Base-by-base conservation (phyloP, 2,797 vertebrate genomes). In the Dendrocincla fuliginosa region DNA sequence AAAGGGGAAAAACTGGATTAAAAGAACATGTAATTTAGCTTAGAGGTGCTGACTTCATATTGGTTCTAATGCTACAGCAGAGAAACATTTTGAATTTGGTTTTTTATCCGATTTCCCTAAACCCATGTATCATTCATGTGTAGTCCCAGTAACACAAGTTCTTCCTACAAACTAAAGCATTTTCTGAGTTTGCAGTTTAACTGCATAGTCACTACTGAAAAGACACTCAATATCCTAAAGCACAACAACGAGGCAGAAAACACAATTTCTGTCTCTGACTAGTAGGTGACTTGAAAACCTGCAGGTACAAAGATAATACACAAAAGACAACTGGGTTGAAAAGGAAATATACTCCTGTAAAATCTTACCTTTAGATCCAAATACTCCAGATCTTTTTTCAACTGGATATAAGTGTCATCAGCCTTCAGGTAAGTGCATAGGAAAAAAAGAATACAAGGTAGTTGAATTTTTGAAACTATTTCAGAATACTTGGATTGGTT, bases 331-430 rank as follows among this genome's bases (percentile, higher is more conserved):
- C 5, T 22, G 15, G 7, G 7, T 63, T 67, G 64, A 56, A 69
- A 52, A 42, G 13, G 1, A 90, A 84, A 12, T 5, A 57, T 27
- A 74, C 11, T 74, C 6, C 3, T 70, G 25, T 35, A 63, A 81
- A 69, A 70, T 70, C 91, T 98, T 98, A 99, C 99, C 99, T 99
- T 99, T 96, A 99, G 98, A 97, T 99, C 99, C 96, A 99, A 98
- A 98, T 99, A 99, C 97, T 99, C 99, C 98, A 99, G 98, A 97
- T 99, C 99, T 98, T 99, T 99, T 98, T 99, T 99, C 98, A 99
- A 98, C 97, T 99, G 99, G 89, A 99, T 98, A 55, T 99, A 99
- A 97, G 99, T 99, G 97, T 99, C 99, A 96, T 99, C 99, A 93
- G 99, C 99, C 99, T 99, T 98, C 96, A 98, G 87, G 30, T 37